Evolutionary conservation across 92 coral and sea anemone genomes (phyloP).

Genomic region (Zoanthus sansibaricus): DNA sequence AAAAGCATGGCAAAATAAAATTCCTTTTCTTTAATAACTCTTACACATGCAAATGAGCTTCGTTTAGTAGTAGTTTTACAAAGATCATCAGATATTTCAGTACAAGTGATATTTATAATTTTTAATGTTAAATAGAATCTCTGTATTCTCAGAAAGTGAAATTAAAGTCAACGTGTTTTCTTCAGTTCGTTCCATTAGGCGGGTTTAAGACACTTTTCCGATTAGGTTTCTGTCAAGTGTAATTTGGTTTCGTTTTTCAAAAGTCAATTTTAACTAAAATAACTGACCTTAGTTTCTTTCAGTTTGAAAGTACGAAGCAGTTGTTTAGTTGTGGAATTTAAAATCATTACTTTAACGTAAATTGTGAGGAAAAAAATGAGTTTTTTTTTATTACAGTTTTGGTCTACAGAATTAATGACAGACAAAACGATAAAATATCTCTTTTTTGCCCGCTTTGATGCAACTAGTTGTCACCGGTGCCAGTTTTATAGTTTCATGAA

Average conservation of each 20-base stretch:
- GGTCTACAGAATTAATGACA: not conserved
- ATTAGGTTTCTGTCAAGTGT: not conserved
- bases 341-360: not conserved
- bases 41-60: not conserved
- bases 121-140: not conserved
- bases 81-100: not conserved
- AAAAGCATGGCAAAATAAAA: no score
- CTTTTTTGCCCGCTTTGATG: not conserved
- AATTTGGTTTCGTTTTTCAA: not conserved
- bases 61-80: not conserved
- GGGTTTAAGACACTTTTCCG: not conserved
- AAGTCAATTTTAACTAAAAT: not conserved
- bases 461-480: not conserved
- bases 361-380: not conserved
- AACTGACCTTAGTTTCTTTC: not conserved
- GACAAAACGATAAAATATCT: not conserved
- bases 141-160: not conserved
- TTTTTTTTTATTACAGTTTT: not conserved
- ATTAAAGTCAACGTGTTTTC: not conserved
- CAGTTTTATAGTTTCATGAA: not conserved
- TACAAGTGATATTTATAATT: not conserved
- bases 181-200: not conserved
- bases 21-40: not conserved
- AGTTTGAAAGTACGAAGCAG: not conserved
- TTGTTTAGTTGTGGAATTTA: not conserved